These are phyloP conservation scores for Dugesia japonica DNA, from an alignment of 2,888 invertebrate genomes.

Conservation along the genomic window DNA sequence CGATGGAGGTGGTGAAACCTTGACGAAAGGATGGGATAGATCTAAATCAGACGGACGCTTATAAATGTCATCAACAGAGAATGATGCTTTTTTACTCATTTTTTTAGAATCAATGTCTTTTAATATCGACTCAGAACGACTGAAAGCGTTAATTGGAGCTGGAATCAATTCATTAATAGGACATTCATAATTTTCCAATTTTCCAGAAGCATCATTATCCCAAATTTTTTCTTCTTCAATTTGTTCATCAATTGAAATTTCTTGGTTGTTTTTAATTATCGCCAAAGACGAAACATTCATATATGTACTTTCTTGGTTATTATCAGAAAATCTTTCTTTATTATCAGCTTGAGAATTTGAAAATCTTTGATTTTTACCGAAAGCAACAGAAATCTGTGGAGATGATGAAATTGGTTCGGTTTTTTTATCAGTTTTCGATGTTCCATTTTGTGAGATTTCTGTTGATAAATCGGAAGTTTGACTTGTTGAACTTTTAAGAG, in stretches of 20 bases:
- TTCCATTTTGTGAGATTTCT: neutral
- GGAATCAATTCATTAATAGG: neutral
- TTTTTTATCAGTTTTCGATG: neutral
- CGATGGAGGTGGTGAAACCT: neutral
- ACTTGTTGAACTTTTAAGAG: neutral
- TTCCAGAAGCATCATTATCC: neutral
- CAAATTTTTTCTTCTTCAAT: neutral
- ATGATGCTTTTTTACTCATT: neutral
- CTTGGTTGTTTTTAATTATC: neutral
- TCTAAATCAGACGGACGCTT: neutral
- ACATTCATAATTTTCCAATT: too few species aligned
- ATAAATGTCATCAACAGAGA: neutral
- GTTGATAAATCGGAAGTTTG: neutral
- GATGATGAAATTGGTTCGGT: neutral
- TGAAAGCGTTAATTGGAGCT: neutral
- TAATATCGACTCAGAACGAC: neutral
- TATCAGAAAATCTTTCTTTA: neutral
- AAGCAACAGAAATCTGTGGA: neutral
- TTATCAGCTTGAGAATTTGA: neutral
- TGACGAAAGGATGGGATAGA: neutral
- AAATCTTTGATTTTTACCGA: neutral
- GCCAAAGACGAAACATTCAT: neutral
- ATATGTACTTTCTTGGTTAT: neutral
- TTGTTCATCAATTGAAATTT: neutral
- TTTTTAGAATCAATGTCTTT: neutral